Base-by-base conservation (phyloP, 92 coral and sea anemone genomes). In the Parazoanthus swiftii region DNA sequence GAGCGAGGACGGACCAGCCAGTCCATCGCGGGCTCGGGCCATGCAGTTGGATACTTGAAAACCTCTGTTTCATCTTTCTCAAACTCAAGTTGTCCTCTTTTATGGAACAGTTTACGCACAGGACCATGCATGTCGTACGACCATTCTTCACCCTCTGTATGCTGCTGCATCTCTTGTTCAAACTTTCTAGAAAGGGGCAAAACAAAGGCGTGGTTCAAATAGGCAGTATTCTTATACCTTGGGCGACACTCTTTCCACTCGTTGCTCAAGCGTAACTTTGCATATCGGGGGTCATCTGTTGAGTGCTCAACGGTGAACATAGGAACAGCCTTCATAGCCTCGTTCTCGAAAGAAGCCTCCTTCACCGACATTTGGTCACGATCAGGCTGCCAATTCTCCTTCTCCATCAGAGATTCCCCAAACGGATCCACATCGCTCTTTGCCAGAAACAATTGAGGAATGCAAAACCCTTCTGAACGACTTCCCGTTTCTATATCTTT, bases 1-100 rank as follows among this genome's bases (percentile, higher is more conserved):
- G 85, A 74, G 66, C 98, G 98, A 8, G 88, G 88, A 51, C 96
- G 95, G 50, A 89, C 80, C 88, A 95, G 50, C 98, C 96, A 95
- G 33, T 95, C 94, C 98, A 93, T 95, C 18, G 98, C 98, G 5
- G 89, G 86, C 73, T 90, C 96, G 42, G 96, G 98, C 96, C 98
- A 95, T 13, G 93, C 92, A 14, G 42, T 72, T 2, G 98, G 96
- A 73, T 91, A 95, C 86, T 83, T 88, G 81, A 95, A 95, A 50
- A 93, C 94, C 1, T 39, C 72, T 0, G 93, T 86, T 10, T 93
- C 50, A 80, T 93, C 98, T 70, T 46, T 89, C 82, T 93, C 98
- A 46, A 38, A 90, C 25, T 26, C 76, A 10, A 85, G 59, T 9
- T 23, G 2, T 70, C 79, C 86, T 5, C 91, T 88, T 46, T 68